These are phyloP conservation scores for Cherax quadricarinatus DNA, from an alignment of 1,140 invertebrate genomes.

Conservation along the genomic window DNA sequence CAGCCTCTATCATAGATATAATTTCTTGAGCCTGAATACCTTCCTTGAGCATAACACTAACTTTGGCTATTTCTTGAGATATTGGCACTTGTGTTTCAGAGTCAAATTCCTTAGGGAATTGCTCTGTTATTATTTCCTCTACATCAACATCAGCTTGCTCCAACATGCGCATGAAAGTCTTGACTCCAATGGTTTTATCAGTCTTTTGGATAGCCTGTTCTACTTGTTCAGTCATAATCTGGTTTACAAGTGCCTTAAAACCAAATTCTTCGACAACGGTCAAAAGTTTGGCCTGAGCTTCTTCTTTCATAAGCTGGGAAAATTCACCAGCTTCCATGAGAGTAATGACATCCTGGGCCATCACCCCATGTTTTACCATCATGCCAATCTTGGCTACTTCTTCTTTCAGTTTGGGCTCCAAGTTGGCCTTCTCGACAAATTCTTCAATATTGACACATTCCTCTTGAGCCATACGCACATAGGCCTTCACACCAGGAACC, in stretches of 20 bases:
- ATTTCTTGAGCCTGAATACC: slow-evolving; percentile 59
- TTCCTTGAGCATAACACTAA: slow-evolving; percentile 63
- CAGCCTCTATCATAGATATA: slow-evolving; percentile 57
- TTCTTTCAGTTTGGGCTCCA: slow-evolving; percentile 85
- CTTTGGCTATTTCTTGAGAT: slow-evolving; percentile 56
- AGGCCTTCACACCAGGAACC: slow-evolving; percentile 73
- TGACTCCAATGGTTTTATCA: slow-evolving; percentile 48
- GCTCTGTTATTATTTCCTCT: slow-evolving; percentile 56
- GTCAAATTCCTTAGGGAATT: slow-evolving; percentile 56
- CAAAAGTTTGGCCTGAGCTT: slow-evolving; percentile 73
- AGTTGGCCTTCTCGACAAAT: slow-evolving; percentile 89
- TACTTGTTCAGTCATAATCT: slow-evolving; percentile 57
- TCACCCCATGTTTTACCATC: slow-evolving; percentile 73
- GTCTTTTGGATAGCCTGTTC: slow-evolving; percentile 59
- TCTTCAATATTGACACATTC: slow-evolving; percentile 88
- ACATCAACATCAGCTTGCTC: slow-evolving; percentile 56
- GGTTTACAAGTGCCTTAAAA: slow-evolving; percentile 45
- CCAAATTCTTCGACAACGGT: slow-evolving; percentile 70
- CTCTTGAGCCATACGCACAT: slow-evolving; percentile 85
- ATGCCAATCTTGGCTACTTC: slow-evolving; percentile 70
- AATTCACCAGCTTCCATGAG: slow-evolving; percentile 73
- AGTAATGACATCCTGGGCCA: slow-evolving; percentile 70
- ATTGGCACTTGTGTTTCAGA: slow-evolving; percentile 27
- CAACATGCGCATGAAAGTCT: slow-evolving; percentile 62
- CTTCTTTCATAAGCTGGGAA: slow-evolving; percentile 67